A percentile compares a stretch with the other conserved stretches of the same genome.
Conservation (phyloP, 2,113 vertebrate species). For the Bubalus kerabau region DNA sequence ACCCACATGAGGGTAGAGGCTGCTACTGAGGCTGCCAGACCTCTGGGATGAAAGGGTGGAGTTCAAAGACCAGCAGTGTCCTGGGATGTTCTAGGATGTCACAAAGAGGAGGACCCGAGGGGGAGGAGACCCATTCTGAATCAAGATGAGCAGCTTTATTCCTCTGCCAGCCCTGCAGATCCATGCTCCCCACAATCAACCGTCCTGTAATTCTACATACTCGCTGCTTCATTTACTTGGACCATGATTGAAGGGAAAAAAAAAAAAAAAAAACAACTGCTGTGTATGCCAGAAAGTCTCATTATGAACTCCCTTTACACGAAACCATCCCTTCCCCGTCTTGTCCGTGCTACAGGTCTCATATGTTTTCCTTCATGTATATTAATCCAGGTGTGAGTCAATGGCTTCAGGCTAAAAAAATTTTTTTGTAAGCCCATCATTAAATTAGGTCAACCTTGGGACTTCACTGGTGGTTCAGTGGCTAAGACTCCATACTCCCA, state of each 20-base stretch:
- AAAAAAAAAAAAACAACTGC: background rate
- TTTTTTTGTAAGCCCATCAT: background rate
- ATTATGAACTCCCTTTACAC: background rate
- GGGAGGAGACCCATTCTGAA: background rate
- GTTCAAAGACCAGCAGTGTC: background rate
- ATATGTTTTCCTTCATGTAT: background rate
- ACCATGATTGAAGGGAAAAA: background rate
- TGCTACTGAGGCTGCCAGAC: background rate
- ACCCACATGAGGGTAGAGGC: background rate
- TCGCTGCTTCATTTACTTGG: background rate
- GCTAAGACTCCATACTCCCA: background rate
- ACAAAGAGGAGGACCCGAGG: background rate
- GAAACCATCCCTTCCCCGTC: background rate
- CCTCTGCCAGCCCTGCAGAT: background rate
- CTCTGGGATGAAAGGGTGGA: background rate
- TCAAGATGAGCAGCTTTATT: background rate
- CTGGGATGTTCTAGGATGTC: background rate
- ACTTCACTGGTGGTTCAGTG: background rate
- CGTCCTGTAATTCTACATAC: background rate
- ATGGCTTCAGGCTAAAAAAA: background rate
- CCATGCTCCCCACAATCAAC: rapidly evolving
- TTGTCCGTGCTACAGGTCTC: background rate
- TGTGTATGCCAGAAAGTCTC: background rate
- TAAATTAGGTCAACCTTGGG: background rate
- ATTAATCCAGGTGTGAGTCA: background rate